phyloP scores from a whole-genome alignment of 2,113 vertebrate species.

The Clupea harengus region DNA sequence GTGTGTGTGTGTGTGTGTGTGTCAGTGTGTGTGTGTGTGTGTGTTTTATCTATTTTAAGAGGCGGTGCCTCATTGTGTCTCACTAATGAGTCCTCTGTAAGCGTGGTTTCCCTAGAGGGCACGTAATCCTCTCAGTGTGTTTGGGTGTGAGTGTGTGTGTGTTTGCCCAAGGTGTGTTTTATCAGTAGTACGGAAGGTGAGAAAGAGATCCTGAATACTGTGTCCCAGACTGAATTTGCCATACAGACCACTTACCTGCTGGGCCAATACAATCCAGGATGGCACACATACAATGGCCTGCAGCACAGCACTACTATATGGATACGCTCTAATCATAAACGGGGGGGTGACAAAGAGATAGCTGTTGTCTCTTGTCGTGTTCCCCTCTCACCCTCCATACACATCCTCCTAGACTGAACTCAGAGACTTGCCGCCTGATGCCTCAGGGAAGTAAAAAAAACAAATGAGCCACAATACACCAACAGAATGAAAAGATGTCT shows the following conservation, averaged over 20 bases:
- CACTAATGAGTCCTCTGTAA: slow-evolving; percentile 73
- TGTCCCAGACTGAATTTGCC: slow-evolving; percentile 44
- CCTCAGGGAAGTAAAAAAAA: not conserved
- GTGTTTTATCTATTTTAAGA: slow-evolving; percentile 60
- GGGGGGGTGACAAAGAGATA: not conserved
- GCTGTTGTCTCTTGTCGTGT: not conserved
- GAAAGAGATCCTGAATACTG: not conserved
- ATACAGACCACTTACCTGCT: slow-evolving; percentile 72
- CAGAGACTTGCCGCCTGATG: not conserved
- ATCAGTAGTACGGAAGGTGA: not conserved
- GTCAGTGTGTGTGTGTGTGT: not conserved
- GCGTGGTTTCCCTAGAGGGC: slow-evolving; percentile 62
- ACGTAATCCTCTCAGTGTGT: slow-evolving; percentile 71
- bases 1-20: slow-evolving; percentile 54
- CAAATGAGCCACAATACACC: not conserved
- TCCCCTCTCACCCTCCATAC: not conserved
- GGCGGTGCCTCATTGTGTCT: slow-evolving; percentile 72
- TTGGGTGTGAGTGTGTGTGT: slow-evolving; percentile 25
- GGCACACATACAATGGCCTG: slow-evolving; percentile 55
- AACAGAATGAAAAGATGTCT: not conserved
- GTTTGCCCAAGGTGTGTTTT: slow-evolving; percentile 16
- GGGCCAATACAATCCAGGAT: slow-evolving; percentile 79
- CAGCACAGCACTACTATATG: slow-evolving; percentile 46
- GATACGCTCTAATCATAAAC: slow-evolving; percentile 25
- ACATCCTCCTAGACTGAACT: not conserved